Evolutionary conservation across 2,888 invertebrate species (phyloP).

Genomic region (Cephus pulcher): DNA sequence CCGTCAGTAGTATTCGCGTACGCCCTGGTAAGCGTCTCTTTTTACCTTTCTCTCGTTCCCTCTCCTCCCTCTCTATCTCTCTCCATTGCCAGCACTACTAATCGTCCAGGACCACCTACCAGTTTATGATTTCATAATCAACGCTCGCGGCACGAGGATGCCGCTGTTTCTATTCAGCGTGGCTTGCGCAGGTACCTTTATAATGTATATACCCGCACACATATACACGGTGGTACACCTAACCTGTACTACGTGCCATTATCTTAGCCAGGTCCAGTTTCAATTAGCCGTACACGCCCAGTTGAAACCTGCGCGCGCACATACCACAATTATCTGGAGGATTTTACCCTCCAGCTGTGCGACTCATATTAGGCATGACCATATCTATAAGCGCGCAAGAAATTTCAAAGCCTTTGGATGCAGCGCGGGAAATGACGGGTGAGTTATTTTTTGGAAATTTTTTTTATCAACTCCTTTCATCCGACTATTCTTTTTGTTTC

Average conservation of each 20-base stretch:
- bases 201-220: neutral
- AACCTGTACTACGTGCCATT: constrained; percentile 29
- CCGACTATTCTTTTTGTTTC: neutral
- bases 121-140: constrained; percentile 54
- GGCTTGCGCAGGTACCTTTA: neutral
- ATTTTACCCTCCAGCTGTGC: neutral
- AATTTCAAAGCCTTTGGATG: neutral
- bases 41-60: neutral
- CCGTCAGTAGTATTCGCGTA: neutral
- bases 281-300: constrained; percentile 30
- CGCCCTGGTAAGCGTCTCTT: neutral
- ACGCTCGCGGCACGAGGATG: constrained; percentile 41
- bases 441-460: neutral
- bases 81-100: constrained; percentile 26
- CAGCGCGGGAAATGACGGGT: neutral
- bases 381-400: neutral
- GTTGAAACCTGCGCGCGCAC: constrained; percentile 9
- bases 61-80: neutral
- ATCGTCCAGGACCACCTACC: constrained; percentile 53
- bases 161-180: constrained; percentile 6
- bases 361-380: neutral
- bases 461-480: neutral
- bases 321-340: neutral
- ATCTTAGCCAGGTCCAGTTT: constrained; percentile 38
- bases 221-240: neutral